Base-by-base conservation (phyloP, 2,113 vertebrate species). In the Aegithalos caudatus region DNA sequence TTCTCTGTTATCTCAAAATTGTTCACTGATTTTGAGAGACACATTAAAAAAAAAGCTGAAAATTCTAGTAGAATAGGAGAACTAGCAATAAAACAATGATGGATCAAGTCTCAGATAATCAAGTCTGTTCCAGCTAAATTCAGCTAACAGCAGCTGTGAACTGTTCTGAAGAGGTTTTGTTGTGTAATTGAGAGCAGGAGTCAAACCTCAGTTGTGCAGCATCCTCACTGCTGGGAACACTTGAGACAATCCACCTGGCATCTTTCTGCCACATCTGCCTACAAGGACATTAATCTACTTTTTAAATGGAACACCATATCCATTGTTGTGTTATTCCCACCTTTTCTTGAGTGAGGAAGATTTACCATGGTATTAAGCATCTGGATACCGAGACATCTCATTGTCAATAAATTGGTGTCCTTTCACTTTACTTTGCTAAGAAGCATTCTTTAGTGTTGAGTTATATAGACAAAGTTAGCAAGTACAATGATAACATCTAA, bases 401-500 rank as follows among this genome's bases (percentile, higher is more conserved):
- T 56, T 90, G 53, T 3, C 16, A 60, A 25, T 54, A 76, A 72
- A 67, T 14, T 44, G 9, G 29, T 48, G 31, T 50, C 8, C 14
- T 62, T 86, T 21, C 24, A 44, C 16, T 53, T 90, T 74, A 38
- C 7, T 67, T 87, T 45, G 17, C 6, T 58, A 47, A 58, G 12
- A 47, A 82, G 16, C 2, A 9, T 65, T 87, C 14, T 65, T 73
- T 37, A 81, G 10, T 56, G 5, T 57, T 78, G 54, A 70, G 5
- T 1, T n/a, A 37, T 23, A 42, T n/a, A 40, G 8, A 60, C 7
- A 93, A 82, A 62, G 21, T 10, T 66, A 66, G 35, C 3, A 50
- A 22, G 0, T 31, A 88, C 4, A 45, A 0, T 70, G 61, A 21
- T n/a, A 73, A 10, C 1, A 74, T 5, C 9, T 47, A 3, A 23